phyloP scores from a whole-genome alignment of 2,113 vertebrate genomes.

The Smithornis capensis region DNA sequence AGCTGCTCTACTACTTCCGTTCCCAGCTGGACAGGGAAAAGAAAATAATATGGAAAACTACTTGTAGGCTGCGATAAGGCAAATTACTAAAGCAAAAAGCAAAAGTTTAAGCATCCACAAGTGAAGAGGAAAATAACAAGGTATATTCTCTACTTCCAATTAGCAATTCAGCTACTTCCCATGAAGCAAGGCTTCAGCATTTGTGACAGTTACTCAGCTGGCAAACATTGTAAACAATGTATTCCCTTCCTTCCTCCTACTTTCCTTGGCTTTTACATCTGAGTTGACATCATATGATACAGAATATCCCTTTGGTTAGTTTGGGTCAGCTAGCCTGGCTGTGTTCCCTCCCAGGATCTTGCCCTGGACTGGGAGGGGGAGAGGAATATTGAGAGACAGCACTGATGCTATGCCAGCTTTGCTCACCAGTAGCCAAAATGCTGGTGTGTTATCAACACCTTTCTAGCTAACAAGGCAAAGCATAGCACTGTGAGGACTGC shows the following conservation, averaged over 20 bases:
- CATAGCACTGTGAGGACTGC: not conserved
- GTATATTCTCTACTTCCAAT: no score
- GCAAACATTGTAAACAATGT: not conserved
- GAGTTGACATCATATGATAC: not conserved
- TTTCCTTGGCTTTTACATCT: not conserved
- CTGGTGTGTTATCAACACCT: not conserved
- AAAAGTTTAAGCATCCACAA: not conserved
- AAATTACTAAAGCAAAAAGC: not conserved
- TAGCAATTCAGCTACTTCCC: not conserved
- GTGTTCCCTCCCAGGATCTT: not conserved
- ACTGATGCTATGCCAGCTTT: not conserved
- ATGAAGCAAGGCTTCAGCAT: not conserved
- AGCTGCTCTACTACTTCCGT: not conserved
- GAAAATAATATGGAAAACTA: not conserved
- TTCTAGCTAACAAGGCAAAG: not conserved
- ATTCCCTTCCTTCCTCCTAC: not conserved
- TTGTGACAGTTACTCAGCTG: not conserved
- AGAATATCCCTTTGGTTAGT: not conserved
- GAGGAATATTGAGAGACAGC: not conserved
- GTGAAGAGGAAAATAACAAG: not conserved
- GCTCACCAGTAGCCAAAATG: not conserved
- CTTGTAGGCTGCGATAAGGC: not conserved
- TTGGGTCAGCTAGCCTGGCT: not conserved
- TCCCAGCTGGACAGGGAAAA: not conserved
- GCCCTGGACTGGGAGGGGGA: not conserved